Base-by-base conservation (phyloP, 2,888 invertebrate genomes). In the Agrotis segetum region DNA sequence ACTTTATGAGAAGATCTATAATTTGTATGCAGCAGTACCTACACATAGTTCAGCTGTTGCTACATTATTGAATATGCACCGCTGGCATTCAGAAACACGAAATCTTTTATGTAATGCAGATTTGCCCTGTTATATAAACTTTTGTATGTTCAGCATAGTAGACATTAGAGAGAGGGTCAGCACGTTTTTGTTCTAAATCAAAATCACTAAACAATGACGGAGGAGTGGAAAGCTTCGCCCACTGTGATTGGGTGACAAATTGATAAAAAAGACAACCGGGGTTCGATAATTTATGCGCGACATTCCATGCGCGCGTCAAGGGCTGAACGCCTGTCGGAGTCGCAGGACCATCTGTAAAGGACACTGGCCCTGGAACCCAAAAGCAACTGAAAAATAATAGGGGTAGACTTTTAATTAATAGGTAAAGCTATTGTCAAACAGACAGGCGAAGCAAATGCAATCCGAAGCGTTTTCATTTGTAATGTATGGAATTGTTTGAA, bases 11-110 rank as follows among this genome's bases (percentile, higher is more conserved):
- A 62, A 16, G 14, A 58, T 56, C 24, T 56, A 58, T 6, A 59
- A 77, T 78, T 82, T 66, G 72, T 82, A 78, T 78, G 52, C 78
- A 64, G 19, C 19, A 13, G 40, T 29, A 3, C n/a, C n/a, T n/a
- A n/a, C 3, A 2, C 44, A 50, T 47, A 63, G 53, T 17, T 74
- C 46, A 61, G 3, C 2, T 1, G 16, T 80, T 62, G 59, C 34
- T 66, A 63, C 56, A 78, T 64, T 71, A 40, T 50, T 46, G 16
- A 19, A 13, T 65, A 70, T 60, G 47, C 44, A 50, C 24, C 21
- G 46, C n/a, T 77, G 50, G 56, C 46, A 69, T 77, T 76, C 47
- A 63, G 63, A 65, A 55, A 34, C 46, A 55, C 49, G 53, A 65
- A 70, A 49, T 77, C 21, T 49, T 46, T 77, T 62, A 81, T 69